Base-by-base conservation (phyloP, 2,113 vertebrate genomes). In the Todiramphus saurophagus region DNA sequence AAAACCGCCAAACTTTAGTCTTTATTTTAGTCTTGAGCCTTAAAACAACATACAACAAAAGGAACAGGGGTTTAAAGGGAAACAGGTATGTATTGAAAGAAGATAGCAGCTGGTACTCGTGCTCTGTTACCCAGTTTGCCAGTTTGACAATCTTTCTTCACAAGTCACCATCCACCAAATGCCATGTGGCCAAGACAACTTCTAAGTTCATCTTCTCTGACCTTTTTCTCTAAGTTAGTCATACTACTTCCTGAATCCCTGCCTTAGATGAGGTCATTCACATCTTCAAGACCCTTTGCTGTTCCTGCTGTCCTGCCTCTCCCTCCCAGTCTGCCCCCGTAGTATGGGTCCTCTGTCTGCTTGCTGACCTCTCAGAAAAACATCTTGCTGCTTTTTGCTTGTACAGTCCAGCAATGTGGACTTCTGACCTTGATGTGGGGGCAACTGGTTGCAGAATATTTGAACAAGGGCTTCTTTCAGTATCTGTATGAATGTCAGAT, bases 321-420 rank as follows among this genome's bases (percentile, higher is more conserved):
- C 13, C 13, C 9, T 67, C 13, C 46, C 63, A 27, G 21, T 14
- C 25, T 41, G 43, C 4, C 31, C 17, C 2, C 2, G 0, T 1
- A 16, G 16, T 0, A 0, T 23, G 39, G 9, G 5, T 74, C 18
- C 50, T 56, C 75, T 76, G 46, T 59, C 67, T 90, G 7, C 79
- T 44, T 2, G 0, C 39, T 44, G 58, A 39, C 33, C 31, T 50
- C 41, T 39, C 43, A 35, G 4, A 13, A 13, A 72, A 62, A 44
- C 1, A 7, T 8, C 72, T 83, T 30, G 14, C 48, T 72, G 39
- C 56, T 37, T 75, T 18, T 51, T 48, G 33, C 37, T 67, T 27
- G 2, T n/a, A 35, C 35, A 23, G 48, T 46, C 35, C 83, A 88
- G 39, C 16, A 55, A 86, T 73, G 43, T 12, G 17, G 67, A 14